Base-by-base conservation (phyloP, 2,797 vertebrate species). In the Kryptopterus vitreolus region DNA sequence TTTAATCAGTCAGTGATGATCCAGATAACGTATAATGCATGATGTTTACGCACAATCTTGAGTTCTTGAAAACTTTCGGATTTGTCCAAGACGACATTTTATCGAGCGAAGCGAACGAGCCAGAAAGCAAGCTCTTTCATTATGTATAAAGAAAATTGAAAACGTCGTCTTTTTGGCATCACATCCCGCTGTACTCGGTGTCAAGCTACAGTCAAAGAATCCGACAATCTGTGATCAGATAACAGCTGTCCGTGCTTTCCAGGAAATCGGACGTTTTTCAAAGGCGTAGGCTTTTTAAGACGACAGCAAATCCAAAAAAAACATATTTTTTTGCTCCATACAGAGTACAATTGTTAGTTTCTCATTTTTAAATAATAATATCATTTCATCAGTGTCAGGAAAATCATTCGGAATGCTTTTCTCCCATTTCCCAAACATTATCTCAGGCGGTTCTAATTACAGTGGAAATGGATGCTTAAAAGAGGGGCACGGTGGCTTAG, bases 221-320 rank as follows among this genome's bases (percentile, higher is more conserved):
- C 29, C 20, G 16, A 31, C 69, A 53, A 22, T 71, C 69, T 52
- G 69, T 33, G 26, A 33, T 71, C 48, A 53, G 29, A 71, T 71
- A 71, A 71, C 66, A 70, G 46, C 24, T 53, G 48, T 31, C 7
- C 29, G 31, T 53, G 29, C 48, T 22, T 52, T 52, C 8, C 13
- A 31, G 15, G 16, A 20, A 50, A 70, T 18, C 3, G 4, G 24
- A 61, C 16, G 35, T 46, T 68, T 26, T 68, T 16, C 4, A 48
- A 48, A 69, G 13, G 9, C 22, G 46, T 66, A 12, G 13, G 29
- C 26, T 53, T 26, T 8, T 3, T 18, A 52, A 31, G 29, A 52
- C 68, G 31, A 20, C 26, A 22, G 68, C 26, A 52, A 52, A 71
- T 71, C 26, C 26, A 53, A 26, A 10, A 4, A 9, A 71, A 31